These are phyloP conservation scores for Helobdella robusta DNA, from an alignment of 2,888 invertebrate species.

Conservation along the genomic window DNA sequence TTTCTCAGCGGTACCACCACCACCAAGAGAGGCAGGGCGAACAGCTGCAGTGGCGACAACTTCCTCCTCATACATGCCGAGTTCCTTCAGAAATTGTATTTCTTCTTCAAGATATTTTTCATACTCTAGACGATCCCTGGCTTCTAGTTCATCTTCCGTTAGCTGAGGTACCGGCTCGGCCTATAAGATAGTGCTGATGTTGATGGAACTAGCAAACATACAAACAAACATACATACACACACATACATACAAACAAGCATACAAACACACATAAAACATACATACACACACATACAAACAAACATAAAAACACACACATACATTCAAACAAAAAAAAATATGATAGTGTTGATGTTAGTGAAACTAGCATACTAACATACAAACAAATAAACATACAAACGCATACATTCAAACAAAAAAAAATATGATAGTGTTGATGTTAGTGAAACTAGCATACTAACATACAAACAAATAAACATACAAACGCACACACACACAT, in stretches of 20 bases:
- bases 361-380: neutral
- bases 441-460: neutral
- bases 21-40: neutral
- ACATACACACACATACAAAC: conserved; percentile 1
- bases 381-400: too few species aligned
- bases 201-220: neutral
- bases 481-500: too few species aligned
- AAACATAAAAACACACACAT: neutral
- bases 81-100: conserved; percentile 42
- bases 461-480: neutral
- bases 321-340: too few species aligned
- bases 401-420: neutral
- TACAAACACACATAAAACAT: neutral
- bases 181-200: conserved; percentile 31
- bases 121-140: conserved; percentile 44
- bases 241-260: neutral
- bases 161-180: conserved; percentile 45
- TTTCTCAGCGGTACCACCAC: too few species aligned
- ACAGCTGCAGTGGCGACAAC: conserved; percentile 23
- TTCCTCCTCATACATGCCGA: conserved; percentile 46
- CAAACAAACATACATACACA: neutral
- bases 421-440: neutral
- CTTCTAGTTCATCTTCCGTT: conserved; percentile 45
- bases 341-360: too few species aligned
- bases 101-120: conserved; percentile 44